phyloP scores from a whole-genome alignment of 1,140 invertebrate genomes.

The Heterodera carotae region DNA sequence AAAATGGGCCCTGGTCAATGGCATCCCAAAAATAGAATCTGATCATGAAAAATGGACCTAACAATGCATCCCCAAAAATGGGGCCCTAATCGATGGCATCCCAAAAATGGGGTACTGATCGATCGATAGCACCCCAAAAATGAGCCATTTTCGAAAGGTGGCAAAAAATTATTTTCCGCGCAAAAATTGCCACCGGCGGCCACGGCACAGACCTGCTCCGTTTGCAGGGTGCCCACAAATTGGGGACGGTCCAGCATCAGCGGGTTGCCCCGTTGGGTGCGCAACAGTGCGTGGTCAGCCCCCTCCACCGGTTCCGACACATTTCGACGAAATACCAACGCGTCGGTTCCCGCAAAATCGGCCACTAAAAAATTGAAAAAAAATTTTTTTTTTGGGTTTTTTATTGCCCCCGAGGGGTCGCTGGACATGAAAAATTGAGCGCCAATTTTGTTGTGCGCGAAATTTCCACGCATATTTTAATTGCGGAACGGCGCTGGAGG shows the following conservation, averaged over 20 bases:
- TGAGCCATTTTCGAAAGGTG: not conserved
- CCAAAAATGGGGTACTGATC: no score
- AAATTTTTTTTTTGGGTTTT: conserved; percentile 23
- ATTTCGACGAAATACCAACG: conserved; percentile 56
- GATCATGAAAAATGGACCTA: not conserved
- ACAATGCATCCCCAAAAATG: not conserved
- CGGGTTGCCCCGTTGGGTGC: conserved; percentile 48
- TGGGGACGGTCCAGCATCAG: conserved; percentile 54
- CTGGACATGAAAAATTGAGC: not conserved
- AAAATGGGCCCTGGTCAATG: not conserved
- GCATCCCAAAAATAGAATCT: not conserved
- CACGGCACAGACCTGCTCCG: conserved; percentile 74
- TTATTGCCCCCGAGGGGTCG: not conserved
- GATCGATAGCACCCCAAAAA: not conserved
- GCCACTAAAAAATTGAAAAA: no score
- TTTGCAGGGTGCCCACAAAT: conserved; percentile 69
- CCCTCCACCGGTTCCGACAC: conserved; percentile 28
- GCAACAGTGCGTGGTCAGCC: conserved; percentile 43
- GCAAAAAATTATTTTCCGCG: conserved; percentile 14
- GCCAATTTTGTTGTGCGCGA: not conserved
- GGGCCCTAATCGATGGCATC: no score
- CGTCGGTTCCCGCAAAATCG: conserved; percentile 52
- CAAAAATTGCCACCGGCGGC: no score
- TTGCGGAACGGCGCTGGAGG: no score
- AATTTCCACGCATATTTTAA: no score